A percentile compares a stretch with the other conserved stretches of the same genome.
Conservation (phyloP, 2,888 invertebrate genomes). For the Coenonympha arcania region DNA sequence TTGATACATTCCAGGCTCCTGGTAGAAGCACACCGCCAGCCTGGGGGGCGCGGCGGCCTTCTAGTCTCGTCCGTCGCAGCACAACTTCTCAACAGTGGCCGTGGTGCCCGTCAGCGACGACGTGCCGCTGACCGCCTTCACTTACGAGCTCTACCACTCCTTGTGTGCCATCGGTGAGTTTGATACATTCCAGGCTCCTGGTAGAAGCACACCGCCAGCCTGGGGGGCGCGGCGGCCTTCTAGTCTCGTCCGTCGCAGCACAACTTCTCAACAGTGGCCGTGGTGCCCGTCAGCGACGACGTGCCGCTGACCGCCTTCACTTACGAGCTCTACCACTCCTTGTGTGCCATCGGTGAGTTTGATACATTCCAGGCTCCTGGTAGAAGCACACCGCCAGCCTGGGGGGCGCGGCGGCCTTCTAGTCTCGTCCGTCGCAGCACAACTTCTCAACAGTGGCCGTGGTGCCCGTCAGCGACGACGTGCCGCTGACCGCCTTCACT, state of each 20-base stretch:
- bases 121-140: too few species aligned
- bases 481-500: constrained; percentile 96
- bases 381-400: constrained; percentile 75
- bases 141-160: too few species aligned
- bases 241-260: constrained; percentile 81
- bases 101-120: too few species aligned
- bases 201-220: constrained; percentile 76
- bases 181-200: too few species aligned
- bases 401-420: constrained; percentile 74
- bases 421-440: constrained; percentile 79
- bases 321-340: constrained; percentile 95
- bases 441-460: constrained; percentile 97
- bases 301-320: constrained; percentile 98
- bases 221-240: constrained; percentile 72
- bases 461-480: constrained; percentile 94
- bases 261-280: constrained; percentile 96
- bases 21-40: too few species aligned
- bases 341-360: constrained; percentile 14
- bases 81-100: too few species aligned
- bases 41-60: too few species aligned
- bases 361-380: too few species aligned
- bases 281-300: constrained; percentile 94
- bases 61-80: too few species aligned
- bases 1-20: background rate
- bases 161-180: too few species aligned